Evolutionary conservation across 2,888 invertebrate species (phyloP).

Genomic region (Pimpla rufipes): DNA sequence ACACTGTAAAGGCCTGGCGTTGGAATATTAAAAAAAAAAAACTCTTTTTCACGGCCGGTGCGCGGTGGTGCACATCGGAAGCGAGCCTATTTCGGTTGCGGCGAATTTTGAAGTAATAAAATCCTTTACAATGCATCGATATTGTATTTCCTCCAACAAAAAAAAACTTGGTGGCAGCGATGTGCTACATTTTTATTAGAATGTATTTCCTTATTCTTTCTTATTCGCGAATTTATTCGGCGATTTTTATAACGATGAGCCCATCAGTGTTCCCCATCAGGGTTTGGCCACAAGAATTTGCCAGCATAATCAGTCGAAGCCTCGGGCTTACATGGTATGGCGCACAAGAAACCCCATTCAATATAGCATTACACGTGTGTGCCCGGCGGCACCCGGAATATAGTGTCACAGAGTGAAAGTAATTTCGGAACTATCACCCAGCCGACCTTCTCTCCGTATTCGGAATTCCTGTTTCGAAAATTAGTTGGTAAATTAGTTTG

Average conservation of each 20-base stretch:
- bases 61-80: too few relatives aligned
- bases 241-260: neutral
- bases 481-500: slow-evolving; percentile 79
- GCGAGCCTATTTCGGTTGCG: too few relatives aligned
- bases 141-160: neutral
- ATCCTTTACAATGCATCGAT: neutral
- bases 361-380: slow-evolving; percentile 26
- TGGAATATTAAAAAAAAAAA: too few relatives aligned
- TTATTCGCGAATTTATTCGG: neutral
- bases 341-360: slow-evolving; percentile 11
- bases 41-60: too few relatives aligned
- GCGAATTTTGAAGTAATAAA: too few relatives aligned
- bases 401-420: slow-evolving; percentile 67
- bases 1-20: too few relatives aligned
- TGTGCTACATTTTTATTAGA: neutral
- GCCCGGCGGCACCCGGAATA: slow-evolving; percentile 33
- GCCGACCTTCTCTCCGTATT: slow-evolving; percentile 62
- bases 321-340: slow-evolving; percentile 1
- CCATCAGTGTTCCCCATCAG: slow-evolving; percentile 1
- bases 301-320: slow-evolving; percentile 14
- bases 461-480: slow-evolving; percentile 76
- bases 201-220: neutral
- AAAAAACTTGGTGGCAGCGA: neutral
- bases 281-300: slow-evolving; percentile 33
- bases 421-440: slow-evolving; percentile 70